Conservation (phyloP, 2,797 vertebrate species). For the Buphagus erythrorhynchus region DNA sequence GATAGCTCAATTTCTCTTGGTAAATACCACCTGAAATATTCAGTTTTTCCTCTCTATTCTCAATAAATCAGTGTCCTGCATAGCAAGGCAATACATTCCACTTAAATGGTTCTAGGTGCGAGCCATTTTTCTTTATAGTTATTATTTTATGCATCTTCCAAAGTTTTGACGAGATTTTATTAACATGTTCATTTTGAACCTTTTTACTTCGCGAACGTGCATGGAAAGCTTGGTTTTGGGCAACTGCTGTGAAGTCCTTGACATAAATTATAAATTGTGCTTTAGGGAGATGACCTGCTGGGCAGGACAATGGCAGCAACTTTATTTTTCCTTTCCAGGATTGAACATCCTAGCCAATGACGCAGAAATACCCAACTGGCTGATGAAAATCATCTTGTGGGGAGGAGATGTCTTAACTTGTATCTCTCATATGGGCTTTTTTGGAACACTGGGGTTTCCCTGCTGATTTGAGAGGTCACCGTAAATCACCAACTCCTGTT, state of each 20-base stretch:
- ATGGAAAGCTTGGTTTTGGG: background rate
- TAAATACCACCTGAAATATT: constrained; percentile 70
- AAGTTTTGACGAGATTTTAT: constrained; percentile 36
- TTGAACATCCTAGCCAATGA: constrained; percentile 72
- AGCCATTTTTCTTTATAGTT: constrained; percentile 30
- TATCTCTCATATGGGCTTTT: constrained; percentile 4
- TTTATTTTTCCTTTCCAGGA: constrained; percentile 72
- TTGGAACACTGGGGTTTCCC: background rate
- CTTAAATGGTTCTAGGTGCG: background rate
- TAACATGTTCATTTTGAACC: constrained; percentile 22
- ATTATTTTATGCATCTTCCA: constrained; percentile 35
- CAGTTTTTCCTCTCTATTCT: background rate
- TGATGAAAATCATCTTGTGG: constrained; percentile 32
- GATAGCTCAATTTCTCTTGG: constrained; percentile 61
- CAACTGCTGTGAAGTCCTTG: constrained; percentile 74
- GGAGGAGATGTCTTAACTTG: constrained; percentile 42
- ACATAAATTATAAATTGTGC: constrained; percentile 83
- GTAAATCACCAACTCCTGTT: background rate
- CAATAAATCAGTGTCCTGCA: constrained; percentile 31
- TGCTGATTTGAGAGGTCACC: constrained; percentile 24
- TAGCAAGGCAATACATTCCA: background rate
- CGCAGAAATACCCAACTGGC: background rate
- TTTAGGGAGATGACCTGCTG: constrained; percentile 77
- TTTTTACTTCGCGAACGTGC: background rate
- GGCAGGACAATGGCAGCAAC: constrained; percentile 80